Percentiles rank a stretch among this genome's conserved stretches.
Evolutionary conservation across 2,888 invertebrate genomes (phyloP).

Genomic region (Argyresthia goedartella): DNA sequence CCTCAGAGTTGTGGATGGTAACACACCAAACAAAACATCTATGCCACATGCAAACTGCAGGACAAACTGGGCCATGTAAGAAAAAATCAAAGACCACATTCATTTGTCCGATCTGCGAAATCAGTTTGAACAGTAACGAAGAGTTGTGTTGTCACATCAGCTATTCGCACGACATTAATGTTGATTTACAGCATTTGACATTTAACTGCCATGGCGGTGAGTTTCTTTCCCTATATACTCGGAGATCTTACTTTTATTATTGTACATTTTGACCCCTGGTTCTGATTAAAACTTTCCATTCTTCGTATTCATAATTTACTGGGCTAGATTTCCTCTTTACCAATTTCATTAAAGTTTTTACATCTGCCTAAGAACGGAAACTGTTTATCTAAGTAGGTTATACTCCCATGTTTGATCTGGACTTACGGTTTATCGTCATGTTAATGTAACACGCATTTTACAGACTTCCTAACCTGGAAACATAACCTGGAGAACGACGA

Average conservation of each 20-base stretch:
- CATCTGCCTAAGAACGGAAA: too few species aligned
- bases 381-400: too few species aligned
- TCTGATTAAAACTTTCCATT: too few species aligned
- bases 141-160: background rate
- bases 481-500: background rate
- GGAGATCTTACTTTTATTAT: background rate
- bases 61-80: background rate
- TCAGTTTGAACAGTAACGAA: background rate
- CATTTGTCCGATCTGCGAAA: background rate
- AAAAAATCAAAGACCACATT: background rate
- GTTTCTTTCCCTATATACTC: conserved; percentile 1
- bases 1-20: background rate
- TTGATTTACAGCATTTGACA: conserved; percentile 3
- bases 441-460: background rate
- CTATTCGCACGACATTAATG: background rate
- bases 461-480: conserved; percentile 1
- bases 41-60: background rate
- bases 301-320: too few species aligned
- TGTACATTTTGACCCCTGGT: too few species aligned
- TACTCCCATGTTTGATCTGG: too few species aligned
- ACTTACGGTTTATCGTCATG: too few species aligned
- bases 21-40: background rate
- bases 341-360: too few species aligned
- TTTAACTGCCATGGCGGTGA: conserved; percentile 6
- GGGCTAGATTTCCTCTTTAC: too few species aligned